Base-by-base conservation (phyloP, 1,140 invertebrate species). In the Danaus melanippus region DNA sequence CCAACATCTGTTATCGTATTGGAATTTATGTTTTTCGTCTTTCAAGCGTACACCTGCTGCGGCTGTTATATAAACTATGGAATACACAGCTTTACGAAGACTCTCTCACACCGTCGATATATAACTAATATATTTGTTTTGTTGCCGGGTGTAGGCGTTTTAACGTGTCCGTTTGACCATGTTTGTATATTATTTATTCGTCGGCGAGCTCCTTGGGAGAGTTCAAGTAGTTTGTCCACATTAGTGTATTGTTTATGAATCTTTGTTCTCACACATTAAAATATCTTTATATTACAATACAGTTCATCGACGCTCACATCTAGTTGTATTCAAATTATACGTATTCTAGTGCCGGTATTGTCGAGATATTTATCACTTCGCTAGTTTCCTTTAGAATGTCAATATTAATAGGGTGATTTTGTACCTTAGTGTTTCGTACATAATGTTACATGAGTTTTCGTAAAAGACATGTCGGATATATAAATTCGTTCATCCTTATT, bases 1-100 rank as follows among this genome's bases (percentile, higher is more conserved):
- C 66, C 68, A 71, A 61, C 78, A 75, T 84, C 79, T 80, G 77
- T 83, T 80, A 82, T 80, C 79, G 75, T 76, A 74, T 68, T 60
- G 55, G 55, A 71, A 79, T 83, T 77, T 82, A 82, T 80, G 76
- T 76, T 77, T 78, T 79, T 80, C 77, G 67, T 80, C 68, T 78
- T 73, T 79, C 76, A 80, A 73, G 55, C 70, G 67, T 32, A 7
- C 81, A 84, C 81, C 81, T 84, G 81, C 71, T 74, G 54, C 55
- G 54, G 58, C 56, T 75, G 64, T 75, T 73, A 79, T 71, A 67
- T 66, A 67, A 71, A 69, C 55, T 64, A 54, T 69, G 58, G 56
- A 67, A 39, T 10, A 54, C 47, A 52, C 46, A 44, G 50, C 55
- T 47, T 59, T 62, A 56, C 57, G 56, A 49, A 42, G 57, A 58